Evolutionary conservation across 2,797 vertebrate species (phyloP).

Genomic region (Nothura maculosa): DNA sequence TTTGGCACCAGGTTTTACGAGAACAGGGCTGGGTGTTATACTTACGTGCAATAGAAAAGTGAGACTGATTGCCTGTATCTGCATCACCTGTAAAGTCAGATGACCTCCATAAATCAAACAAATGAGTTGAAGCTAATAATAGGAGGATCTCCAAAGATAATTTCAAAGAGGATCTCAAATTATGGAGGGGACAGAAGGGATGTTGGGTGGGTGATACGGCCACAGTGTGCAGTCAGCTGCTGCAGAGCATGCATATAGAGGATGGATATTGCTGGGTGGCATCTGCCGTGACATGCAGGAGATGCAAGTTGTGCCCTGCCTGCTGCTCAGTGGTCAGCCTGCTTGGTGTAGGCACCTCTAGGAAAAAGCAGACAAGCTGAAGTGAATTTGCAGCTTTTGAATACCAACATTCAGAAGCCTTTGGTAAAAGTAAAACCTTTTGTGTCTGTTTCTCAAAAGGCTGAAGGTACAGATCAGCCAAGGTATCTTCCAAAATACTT

Average conservation of each 20-base stretch:
- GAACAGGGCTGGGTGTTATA: constrained; percentile 15
- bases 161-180: background rate
- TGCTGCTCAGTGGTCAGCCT: background rate
- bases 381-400: background rate
- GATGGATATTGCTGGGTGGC: background rate
- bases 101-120: background rate
- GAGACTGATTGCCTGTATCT: background rate
- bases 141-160: background rate
- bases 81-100: background rate
- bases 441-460: background rate
- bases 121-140: background rate
- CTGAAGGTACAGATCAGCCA: background rate
- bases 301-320: background rate
- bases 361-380: background rate
- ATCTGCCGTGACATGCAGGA: background rate
- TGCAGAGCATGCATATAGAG: background rate
- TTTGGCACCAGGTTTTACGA: constrained; percentile 23
- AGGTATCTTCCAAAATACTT: background rate
- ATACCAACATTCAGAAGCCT: background rate
- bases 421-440: background rate
- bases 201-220: background rate
- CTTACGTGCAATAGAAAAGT: background rate
- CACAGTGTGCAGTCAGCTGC: background rate
- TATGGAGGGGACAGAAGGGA: background rate
- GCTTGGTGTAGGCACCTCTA: background rate